Conservation (phyloP, 1,140 invertebrate genomes). For the Tribolium castaneum region DNA sequence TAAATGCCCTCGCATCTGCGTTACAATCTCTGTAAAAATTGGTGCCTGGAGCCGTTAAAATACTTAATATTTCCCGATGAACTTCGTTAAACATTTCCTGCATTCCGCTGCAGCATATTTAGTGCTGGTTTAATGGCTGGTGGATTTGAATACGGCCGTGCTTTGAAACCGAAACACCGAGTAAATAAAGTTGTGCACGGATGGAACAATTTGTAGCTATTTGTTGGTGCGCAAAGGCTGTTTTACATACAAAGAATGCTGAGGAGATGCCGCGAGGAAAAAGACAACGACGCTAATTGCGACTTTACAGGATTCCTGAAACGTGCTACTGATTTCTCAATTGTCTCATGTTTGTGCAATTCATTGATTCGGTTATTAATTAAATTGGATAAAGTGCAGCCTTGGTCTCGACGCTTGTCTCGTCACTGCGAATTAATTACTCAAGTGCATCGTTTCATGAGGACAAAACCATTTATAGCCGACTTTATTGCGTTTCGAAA, state of each 20-base stretch:
- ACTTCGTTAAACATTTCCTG: slow-evolving; percentile 40
- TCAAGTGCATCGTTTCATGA: slow-evolving; percentile 6
- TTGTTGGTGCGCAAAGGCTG: slow-evolving; percentile 43
- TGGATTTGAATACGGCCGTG: slow-evolving; percentile 31
- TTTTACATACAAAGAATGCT: slow-evolving; percentile 54
- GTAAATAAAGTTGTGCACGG: slow-evolving; percentile 47
- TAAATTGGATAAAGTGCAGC: not conserved
- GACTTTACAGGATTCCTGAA: not conserved
- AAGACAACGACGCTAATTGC: not conserved
- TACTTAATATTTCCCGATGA: slow-evolving; percentile 28
- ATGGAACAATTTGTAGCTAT: slow-evolving; percentile 52
- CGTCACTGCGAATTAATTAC: not conserved
- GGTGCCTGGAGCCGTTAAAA: too few relatives aligned
- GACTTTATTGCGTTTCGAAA: slow-evolving; percentile 1
- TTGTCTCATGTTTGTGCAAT: not conserved
- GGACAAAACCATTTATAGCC: not conserved
- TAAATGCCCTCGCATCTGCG: not conserved
- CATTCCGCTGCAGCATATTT: slow-evolving; percentile 39
- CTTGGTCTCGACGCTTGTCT: not conserved
- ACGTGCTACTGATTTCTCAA: not conserved
- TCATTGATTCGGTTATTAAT: not conserved
- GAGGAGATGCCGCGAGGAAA: not conserved
- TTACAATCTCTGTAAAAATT: too few relatives aligned
- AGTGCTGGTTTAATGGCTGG: slow-evolving; percentile 36
- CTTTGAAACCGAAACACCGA: slow-evolving; percentile 20